Conservation (phyloP, 2,888 invertebrate genomes). For the Cryptocephalus moraei region DNA sequence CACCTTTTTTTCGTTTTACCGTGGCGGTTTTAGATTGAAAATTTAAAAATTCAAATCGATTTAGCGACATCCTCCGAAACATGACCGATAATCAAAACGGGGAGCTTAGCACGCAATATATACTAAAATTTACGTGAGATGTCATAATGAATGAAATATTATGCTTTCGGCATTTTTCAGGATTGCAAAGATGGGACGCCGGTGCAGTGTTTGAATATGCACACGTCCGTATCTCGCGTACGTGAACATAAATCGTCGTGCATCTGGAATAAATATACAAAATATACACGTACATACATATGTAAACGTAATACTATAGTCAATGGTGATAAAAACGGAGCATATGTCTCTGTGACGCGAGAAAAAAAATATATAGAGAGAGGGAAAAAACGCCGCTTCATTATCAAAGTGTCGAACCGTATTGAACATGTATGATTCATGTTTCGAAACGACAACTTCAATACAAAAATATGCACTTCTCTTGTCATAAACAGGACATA, state of each 20-base stretch:
- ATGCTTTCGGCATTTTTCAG: conserved; percentile 17
- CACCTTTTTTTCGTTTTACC: too few relatives aligned
- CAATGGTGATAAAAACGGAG: conserved; percentile 33
- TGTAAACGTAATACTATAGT: conserved; percentile 29
- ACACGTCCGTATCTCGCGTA: conserved; percentile 13
- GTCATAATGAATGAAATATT: conserved; percentile 13
- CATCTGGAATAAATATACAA: conserved; percentile 24
- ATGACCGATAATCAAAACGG: too few relatives aligned
- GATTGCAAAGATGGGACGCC: conserved; percentile 15
- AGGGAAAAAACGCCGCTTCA: conserved; percentile 27
- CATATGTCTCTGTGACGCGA: conserved; percentile 20
- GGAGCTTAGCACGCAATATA: too few relatives aligned
- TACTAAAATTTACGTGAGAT: conserved; percentile 9
- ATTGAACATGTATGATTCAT: conserved; percentile 40
- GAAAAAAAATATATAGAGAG: conserved; percentile 23
- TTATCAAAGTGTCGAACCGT: conserved; percentile 39
- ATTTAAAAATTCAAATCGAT: too few relatives aligned
- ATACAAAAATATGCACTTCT: conserved; percentile 40
- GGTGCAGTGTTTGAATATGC: conserved; percentile 17
- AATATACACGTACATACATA: conserved; percentile 26
- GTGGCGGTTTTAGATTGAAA: too few relatives aligned
- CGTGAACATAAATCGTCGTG: conserved; percentile 21
- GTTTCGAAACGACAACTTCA: conserved; percentile 37
- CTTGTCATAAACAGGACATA: conserved; percentile 38
- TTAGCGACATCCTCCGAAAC: too few relatives aligned